Evolutionary conservation across 2,888 invertebrate genomes (phyloP).

Genomic region (Marronus borbonicus): DNA sequence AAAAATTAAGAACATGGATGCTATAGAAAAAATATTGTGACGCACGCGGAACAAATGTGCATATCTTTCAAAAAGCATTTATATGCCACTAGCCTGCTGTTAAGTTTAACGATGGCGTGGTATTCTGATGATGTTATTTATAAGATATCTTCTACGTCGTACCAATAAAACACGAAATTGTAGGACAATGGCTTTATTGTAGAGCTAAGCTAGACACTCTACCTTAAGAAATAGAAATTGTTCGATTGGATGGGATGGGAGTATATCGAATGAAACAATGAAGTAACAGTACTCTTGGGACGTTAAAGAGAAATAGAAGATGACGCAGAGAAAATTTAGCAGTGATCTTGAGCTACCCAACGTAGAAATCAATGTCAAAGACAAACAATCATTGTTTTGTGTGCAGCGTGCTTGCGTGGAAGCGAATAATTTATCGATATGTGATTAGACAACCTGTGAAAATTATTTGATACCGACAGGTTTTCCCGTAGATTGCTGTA

Average conservation of each 20-base stretch:
- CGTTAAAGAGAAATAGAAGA: conserved; percentile 21
- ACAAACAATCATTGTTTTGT: conserved; percentile 39
- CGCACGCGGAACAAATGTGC: not conserved
- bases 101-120: not conserved
- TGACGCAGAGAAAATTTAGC: conserved; percentile 35
- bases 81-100: not conserved
- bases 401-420: not conserved
- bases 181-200: conserved; percentile 38
- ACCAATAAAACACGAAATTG: conserved; percentile 40
- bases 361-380: conserved; percentile 26
- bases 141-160: conserved; percentile 3
- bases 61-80: not conserved
- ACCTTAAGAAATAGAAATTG: conserved; percentile 15
- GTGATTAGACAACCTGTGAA: not conserved
- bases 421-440: conserved; percentile 2
- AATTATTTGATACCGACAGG: not conserved
- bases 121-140: conserved; percentile 17
- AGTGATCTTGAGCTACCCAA: conserved; percentile 32
- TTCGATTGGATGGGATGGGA: conserved; percentile 5
- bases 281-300: conserved; percentile 7
- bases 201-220: not conserved
- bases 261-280: conserved; percentile 24
- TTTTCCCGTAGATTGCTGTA: no score
- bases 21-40: no score
- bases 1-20: no score